phyloP scores from a whole-genome alignment of 2,797 vertebrate species.

The Cuniculus paca region DNA sequence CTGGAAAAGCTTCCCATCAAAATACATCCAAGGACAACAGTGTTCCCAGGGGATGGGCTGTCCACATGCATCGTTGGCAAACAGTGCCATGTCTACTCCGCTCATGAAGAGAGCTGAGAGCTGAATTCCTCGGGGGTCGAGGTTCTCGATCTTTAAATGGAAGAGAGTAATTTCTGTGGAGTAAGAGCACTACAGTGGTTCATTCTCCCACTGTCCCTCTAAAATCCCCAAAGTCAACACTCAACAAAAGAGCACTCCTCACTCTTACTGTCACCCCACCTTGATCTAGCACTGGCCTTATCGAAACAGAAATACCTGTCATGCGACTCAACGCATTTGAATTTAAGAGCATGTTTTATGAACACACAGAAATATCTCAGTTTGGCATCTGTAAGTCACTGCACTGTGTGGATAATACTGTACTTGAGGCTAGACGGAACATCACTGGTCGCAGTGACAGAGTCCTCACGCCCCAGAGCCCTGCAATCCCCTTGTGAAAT shows the following conservation, averaged over 20 bases:
- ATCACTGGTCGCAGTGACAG: not conserved
- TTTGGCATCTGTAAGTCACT: not conserved
- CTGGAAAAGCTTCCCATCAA: constrained; percentile 98
- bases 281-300: constrained; percentile 27
- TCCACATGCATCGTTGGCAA: constrained; percentile 96
- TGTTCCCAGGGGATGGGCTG: constrained; percentile 98
- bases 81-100: constrained; percentile 97
- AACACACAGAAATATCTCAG: constrained; percentile 37
- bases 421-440: not conserved
- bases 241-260: not conserved
- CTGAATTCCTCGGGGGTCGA: constrained; percentile 96
- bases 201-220: constrained; percentile 4
- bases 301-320: not conserved
- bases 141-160: constrained; percentile 94
- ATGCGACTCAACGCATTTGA: constrained; percentile 23
- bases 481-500: constrained; percentile 1
- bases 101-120: constrained; percentile 98
- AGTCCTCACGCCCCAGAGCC: not conserved
- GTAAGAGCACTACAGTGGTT: constrained; percentile 32
- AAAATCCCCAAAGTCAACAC: constrained; percentile 33
- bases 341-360: constrained; percentile 32
- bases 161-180: constrained; percentile 82
- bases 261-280: not conserved
- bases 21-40: constrained; percentile 99
- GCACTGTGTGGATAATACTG: not conserved